Base-by-base conservation (phyloP, 1,140 invertebrate species). In the Lepidurus arcticus region DNA sequence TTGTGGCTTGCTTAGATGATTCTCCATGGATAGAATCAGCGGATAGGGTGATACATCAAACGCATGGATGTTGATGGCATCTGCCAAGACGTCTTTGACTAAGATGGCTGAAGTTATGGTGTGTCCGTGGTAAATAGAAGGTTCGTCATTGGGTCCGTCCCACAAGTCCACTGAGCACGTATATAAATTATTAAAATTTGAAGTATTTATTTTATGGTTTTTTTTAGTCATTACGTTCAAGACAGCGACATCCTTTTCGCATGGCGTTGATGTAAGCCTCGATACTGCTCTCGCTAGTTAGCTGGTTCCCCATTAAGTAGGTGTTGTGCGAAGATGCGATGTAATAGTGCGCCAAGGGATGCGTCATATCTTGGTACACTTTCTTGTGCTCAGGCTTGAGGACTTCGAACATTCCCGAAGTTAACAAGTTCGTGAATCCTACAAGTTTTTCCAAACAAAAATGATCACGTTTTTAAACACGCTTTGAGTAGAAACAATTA, bases 271-370 rank as follows among this genome's bases (percentile, higher is more conserved):
- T 86, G 81, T 88, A 88, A 2, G 84, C 89, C 82, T 90, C 89
- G 73, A 89, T 84, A 80, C 87, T 88, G 80, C 87, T 87, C 34
- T 86, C 84, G 10, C 89, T 88, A 73, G 85, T 85, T 24, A 90
- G 82, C 82, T 90, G 89, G 81, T 88, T 88, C 44, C 87, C 88
- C 4, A 87, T 83, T 45, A 90, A 82, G 83, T 82, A 90, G 87
- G 90, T 90, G 82, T 91, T 91, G 82, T 91, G 88, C 21, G 90
- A 91, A 10, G 89, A 88, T 9, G 89, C 86, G 73, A 91, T 90
- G 82, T 87, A 91, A 82, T 92, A 91, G 82, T 91, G 86, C 73
- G 85, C 83, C 42, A 92, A 82, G 6, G 90, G 90, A 76, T 87
- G 86, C 16, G 81, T 85, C 90, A 91, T 91, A 81, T 91, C 88